Conservation (phyloP, 2,113 vertebrate genomes). For the Gobius niger region DNA sequence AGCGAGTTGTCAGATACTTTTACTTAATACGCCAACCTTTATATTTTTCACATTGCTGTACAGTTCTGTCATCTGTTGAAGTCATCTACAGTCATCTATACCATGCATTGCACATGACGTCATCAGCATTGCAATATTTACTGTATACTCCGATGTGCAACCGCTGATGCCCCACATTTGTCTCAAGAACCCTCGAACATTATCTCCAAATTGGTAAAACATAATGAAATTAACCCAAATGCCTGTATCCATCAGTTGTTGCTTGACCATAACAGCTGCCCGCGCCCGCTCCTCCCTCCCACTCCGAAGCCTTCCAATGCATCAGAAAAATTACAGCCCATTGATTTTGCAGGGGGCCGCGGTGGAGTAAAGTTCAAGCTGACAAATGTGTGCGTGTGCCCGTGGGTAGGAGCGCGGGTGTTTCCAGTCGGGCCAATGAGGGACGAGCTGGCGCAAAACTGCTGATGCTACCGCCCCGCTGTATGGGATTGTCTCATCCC, state of each 20-base stretch:
- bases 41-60: too few species aligned
- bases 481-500: conserved; percentile 51
- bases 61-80: too few species aligned
- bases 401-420: background rate
- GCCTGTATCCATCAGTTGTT: background rate
- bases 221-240: background rate
- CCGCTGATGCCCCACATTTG: background rate
- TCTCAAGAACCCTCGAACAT: background rate
- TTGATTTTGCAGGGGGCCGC: conserved; percentile 51
- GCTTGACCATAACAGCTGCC: background rate
- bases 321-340: conserved; percentile 50
- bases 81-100: too few species aligned
- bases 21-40: too few species aligned
- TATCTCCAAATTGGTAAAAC: background rate
- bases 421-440: conserved; percentile 22
- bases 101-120: too few species aligned
- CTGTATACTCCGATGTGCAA: background rate
- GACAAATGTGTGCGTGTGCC: conserved; percentile 21
- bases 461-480: conserved; percentile 33
- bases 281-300: background rate
- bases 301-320: conserved; percentile 15
- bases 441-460: conserved; percentile 19
- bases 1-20: background rate
- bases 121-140: background rate
- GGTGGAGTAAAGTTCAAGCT: conserved; percentile 38